These are phyloP conservation scores for Acipenser ruthenus DNA, from an alignment of 2,797 vertebrate genomes.

Conservation along the genomic window DNA sequence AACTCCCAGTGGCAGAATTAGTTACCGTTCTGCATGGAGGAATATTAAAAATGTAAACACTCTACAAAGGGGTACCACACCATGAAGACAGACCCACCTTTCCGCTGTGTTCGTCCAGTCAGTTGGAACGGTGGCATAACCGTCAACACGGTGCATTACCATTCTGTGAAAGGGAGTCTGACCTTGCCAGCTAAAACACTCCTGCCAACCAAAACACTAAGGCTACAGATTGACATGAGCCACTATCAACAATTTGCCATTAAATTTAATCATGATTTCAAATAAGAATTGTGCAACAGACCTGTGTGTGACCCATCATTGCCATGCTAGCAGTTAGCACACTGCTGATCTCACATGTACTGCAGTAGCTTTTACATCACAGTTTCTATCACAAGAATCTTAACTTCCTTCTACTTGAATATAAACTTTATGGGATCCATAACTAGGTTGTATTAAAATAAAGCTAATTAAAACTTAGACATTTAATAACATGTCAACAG, in stretches of 20 bases:
- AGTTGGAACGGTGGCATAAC: constrained; percentile 33
- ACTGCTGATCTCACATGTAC: not conserved
- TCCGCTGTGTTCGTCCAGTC: constrained; percentile 32
- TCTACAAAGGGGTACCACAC: constrained; percentile 18
- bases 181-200: not conserved
- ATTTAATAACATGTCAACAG: no score
- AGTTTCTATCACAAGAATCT: constrained; percentile 2
- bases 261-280: constrained; percentile 34
- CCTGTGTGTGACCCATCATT: constrained; percentile 15
- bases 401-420: not conserved
- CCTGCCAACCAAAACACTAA: constrained; percentile 29
- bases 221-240: constrained; percentile 28
- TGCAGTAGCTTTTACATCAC: constrained; percentile 2
- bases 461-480: no score
- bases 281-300: constrained; percentile 10
- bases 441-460: no score
- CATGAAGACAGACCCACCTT: constrained; percentile 31
- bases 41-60: constrained; percentile 33
- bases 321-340: constrained; percentile 9
- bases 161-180: constrained; percentile 17
- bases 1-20: constrained; percentile 33
- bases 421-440: no score
- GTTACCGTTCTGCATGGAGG: constrained; percentile 34
- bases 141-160: constrained; percentile 13
- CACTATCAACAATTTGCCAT: constrained; percentile 34